Conservation (phyloP, 2,888 invertebrate species). For the Uropetala carovei region DNA sequence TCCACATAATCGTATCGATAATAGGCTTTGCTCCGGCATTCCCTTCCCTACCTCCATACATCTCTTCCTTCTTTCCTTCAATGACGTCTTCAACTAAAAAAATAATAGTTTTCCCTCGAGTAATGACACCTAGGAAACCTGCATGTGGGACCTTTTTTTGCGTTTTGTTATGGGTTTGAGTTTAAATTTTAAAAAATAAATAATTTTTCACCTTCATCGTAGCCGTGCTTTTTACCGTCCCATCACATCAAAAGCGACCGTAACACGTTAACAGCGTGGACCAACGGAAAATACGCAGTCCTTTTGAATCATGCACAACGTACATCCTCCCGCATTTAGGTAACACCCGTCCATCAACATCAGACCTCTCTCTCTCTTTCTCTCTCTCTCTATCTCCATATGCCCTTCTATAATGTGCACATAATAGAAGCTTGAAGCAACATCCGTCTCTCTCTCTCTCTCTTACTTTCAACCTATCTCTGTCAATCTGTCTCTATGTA, state of each 20-base stretch:
- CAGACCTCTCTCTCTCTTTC: neutral
- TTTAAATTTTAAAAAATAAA: neutral
- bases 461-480: neutral
- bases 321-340: neutral
- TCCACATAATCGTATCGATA: neutral
- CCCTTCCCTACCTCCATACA: neutral
- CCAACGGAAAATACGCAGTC: neutral
- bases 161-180: slow-evolving; percentile 10
- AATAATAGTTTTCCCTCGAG: neutral
- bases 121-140: slow-evolving; percentile 25
- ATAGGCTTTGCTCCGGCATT: neutral
- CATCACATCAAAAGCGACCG: neutral
- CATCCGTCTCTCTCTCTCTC: neutral
- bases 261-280: neutral
- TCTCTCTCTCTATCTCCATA: neutral
- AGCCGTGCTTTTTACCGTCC: neutral
- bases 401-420: neutral
- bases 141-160: slow-evolving; percentile 5
- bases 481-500: neutral
- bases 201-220: neutral
- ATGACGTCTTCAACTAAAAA: neutral
- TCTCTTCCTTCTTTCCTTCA: neutral
- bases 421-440: neutral
- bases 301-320: neutral
- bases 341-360: neutral